Evolutionary conservation across 2,113 vertebrate species (phyloP).

Genomic region (Pholis gunnellus): DNA sequence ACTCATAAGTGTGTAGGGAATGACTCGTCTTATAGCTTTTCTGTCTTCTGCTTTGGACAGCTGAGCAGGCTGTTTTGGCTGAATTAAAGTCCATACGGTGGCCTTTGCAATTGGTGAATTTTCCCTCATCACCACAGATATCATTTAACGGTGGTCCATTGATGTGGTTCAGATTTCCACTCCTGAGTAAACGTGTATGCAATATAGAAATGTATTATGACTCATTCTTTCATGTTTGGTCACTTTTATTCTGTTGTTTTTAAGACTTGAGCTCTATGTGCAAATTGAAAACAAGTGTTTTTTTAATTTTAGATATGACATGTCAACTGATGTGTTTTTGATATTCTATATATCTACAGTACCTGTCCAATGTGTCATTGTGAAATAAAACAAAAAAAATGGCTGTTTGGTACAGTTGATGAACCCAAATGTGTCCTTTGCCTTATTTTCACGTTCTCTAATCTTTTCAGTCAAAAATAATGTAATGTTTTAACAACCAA

Average conservation of each 20-base stretch:
- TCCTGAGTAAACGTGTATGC: slow-evolving; percentile 79
- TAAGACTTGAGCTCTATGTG: slow-evolving; percentile 73
- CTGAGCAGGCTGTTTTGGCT: slow-evolving; percentile 54
- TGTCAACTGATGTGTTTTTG: slow-evolving; percentile 78
- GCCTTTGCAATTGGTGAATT: slow-evolving; percentile 64
- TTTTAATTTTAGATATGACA: slow-evolving; percentile 76
- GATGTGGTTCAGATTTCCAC: slow-evolving; percentile 63
- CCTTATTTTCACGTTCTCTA: slow-evolving; percentile 12
- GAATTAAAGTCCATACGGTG: slow-evolving; percentile 67
- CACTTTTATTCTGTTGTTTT: slow-evolving; percentile 74
- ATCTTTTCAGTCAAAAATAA: not conserved
- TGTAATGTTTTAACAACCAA: not conserved
- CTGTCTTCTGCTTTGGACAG: slow-evolving; percentile 51
- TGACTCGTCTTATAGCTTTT: slow-evolving; percentile 42
- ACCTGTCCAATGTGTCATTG: slow-evolving; percentile 78
- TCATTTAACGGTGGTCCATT: slow-evolving; percentile 44
- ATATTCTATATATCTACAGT: slow-evolving; percentile 69
- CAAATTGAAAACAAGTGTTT: slow-evolving; percentile 65
- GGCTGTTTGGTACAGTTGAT: slow-evolving; percentile 78
- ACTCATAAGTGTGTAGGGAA: slow-evolving; percentile 37
- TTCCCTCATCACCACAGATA: slow-evolving; percentile 53
- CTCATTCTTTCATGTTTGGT: slow-evolving; percentile 59
- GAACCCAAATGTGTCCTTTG: slow-evolving; percentile 18
- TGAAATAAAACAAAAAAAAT: slow-evolving; percentile 82
- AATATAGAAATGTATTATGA: slow-evolving; percentile 75